These are phyloP conservation scores for Nomada fabriciana DNA, from an alignment of 2,888 invertebrate species.

Conservation along the genomic window DNA sequence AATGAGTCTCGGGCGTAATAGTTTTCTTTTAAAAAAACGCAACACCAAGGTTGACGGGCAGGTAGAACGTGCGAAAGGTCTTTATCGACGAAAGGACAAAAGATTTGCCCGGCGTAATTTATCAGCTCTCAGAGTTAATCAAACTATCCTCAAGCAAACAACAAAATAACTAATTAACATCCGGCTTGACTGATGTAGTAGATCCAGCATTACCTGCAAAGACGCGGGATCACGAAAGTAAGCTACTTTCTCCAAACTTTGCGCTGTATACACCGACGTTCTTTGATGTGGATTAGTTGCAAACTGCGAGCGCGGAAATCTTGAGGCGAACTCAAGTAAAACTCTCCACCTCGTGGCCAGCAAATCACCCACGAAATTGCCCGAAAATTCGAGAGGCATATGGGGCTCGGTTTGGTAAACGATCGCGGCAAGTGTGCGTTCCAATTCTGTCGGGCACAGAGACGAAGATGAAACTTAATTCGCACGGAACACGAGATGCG, in stretches of 20 bases:
- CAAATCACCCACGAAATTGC: background rate
- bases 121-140: conserved; percentile 5
- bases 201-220: no score
- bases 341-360: no score
- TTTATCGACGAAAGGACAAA: background rate
- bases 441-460: no score
- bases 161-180: background rate
- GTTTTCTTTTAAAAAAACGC: no score
- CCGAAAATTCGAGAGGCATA: background rate
- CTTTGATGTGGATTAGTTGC: background rate
- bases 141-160: background rate
- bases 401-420: background rate
- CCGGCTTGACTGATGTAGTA: background rate
- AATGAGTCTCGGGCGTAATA: background rate
- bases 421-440: background rate
- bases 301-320: background rate
- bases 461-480: background rate
- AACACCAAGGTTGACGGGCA: background rate
- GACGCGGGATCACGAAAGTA: no score
- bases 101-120: background rate
- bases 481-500: background rate
- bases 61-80: background rate
- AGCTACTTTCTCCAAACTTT: background rate
- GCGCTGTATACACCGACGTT: background rate
- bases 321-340: background rate